phyloP scores from a whole-genome alignment of 2,113 vertebrate genomes.

The Haemorhous mexicanus region DNA sequence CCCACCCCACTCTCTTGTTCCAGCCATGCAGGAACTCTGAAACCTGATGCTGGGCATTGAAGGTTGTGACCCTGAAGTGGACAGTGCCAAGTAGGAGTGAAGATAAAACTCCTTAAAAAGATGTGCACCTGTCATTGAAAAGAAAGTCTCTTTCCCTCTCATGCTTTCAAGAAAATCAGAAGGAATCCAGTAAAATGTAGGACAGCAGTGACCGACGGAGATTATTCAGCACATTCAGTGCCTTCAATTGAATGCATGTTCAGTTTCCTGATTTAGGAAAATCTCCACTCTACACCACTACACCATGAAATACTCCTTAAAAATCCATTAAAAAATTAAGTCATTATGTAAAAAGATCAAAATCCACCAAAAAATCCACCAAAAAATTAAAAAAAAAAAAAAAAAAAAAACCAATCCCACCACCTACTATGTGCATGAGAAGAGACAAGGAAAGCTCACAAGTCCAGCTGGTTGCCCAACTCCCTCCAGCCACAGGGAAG shows the following conservation, averaged over 20 bases:
- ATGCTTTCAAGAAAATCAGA: not conserved
- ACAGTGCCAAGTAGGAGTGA: not conserved
- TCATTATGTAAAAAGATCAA: not conserved
- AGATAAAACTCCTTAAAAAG: not conserved
- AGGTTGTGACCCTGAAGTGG: not conserved
- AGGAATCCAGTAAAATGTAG: not conserved
- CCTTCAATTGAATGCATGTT: not conserved
- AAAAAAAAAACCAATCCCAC: not conserved
- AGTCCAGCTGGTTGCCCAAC: fast-evolving
- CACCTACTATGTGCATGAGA: not conserved
- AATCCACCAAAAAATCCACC: not conserved
- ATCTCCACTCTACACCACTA: not conserved
- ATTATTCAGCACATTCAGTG: not conserved
- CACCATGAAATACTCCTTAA: not conserved
- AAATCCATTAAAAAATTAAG: not conserved
- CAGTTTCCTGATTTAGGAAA: not conserved
- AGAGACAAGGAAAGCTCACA: not conserved
- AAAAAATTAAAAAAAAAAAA: not conserved
- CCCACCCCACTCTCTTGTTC: not conserved
- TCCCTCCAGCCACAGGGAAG: not conserved
- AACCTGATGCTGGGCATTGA: not conserved
- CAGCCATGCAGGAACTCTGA: not conserved
- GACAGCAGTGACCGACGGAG: fast-evolving
- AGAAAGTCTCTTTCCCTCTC: not conserved
- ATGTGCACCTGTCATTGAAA: not conserved